Conservation (phyloP, 2,113 vertebrate genomes). For the Echinops telfairi region DNA sequence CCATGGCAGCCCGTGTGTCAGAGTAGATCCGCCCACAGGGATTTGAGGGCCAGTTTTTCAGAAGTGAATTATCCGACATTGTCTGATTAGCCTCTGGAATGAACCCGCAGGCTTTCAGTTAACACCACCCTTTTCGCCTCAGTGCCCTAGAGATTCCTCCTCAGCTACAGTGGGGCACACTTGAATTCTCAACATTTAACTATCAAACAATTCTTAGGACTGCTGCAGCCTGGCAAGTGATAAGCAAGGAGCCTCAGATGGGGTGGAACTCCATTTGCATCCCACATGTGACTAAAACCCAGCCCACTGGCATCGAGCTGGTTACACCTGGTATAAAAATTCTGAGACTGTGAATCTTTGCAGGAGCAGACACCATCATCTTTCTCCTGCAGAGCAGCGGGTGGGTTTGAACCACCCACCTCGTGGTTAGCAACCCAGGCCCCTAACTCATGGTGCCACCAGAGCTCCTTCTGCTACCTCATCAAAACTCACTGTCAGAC, state of each 20-base stretch:
- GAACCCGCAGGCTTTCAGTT: neutral
- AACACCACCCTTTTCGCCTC: neutral
- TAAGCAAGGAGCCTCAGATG: neutral
- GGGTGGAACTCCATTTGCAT: neutral
- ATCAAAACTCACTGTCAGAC: too few relatives aligned
- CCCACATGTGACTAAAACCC: fast-evolving
- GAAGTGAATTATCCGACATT: neutral
- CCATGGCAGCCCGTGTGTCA: neutral
- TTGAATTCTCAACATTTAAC: neutral
- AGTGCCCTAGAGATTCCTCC: neutral
- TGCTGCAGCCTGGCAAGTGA: neutral
- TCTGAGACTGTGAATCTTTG: too few relatives aligned
- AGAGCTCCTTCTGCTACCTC: too few relatives aligned
- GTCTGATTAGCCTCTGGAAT: neutral
- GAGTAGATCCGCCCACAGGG: neutral
- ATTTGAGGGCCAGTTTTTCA: neutral
- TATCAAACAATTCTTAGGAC: neutral
- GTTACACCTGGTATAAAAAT: too few relatives aligned
- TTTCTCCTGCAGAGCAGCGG: too few relatives aligned
- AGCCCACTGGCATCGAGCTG: too few relatives aligned
- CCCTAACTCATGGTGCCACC: too few relatives aligned
- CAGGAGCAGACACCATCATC: neutral
- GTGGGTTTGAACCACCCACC: too few relatives aligned
- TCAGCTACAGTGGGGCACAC: neutral
- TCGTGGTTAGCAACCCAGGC: too few relatives aligned